Percentiles rank a stretch among this genome's conserved stretches.
Evolutionary conservation across 2,888 invertebrate genomes (phyloP).

Genomic region (Bhutanitis thaidina): DNA sequence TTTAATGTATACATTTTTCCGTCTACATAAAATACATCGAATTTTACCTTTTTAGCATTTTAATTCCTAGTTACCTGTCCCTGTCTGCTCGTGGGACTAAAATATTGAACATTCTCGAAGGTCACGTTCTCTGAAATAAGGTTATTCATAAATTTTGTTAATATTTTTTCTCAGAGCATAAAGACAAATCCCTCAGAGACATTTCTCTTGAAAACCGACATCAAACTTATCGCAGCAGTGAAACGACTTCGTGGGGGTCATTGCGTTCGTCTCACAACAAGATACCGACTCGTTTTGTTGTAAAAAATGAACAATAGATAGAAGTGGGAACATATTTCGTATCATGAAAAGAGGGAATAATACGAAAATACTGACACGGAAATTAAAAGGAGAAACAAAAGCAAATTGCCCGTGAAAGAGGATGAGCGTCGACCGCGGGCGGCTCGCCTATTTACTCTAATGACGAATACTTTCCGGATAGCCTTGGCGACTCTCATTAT

Average conservation of each 20-base stretch:
- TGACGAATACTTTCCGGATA: conserved; percentile 43
- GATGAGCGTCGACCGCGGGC: conserved; percentile 41
- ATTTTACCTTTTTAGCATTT: neutral
- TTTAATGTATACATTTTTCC: no score
- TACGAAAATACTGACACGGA: conserved; percentile 56
- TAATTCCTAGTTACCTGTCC: conserved; percentile 11
- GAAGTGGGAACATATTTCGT: conserved; percentile 46
- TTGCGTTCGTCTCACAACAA: conserved; percentile 21
- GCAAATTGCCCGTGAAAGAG: conserved; percentile 60
- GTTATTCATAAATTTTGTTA: conserved; percentile 20
- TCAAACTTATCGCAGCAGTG: conserved; percentile 28
- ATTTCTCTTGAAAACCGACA: conserved; percentile 21
- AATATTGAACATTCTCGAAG: conserved; percentile 9
- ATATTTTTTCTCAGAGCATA: conserved; percentile 22
- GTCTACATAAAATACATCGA: neutral
- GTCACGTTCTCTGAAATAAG: conserved; percentile 13
- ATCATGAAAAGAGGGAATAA: conserved; percentile 45
- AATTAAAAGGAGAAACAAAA: conserved; percentile 68
- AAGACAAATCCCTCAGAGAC: conserved; percentile 24
- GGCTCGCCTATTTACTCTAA: conserved; percentile 48
- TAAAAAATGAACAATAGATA: conserved; percentile 36
- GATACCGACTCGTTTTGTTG: conserved; percentile 22
- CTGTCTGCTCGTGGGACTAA: conserved; percentile 6
- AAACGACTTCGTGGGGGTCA: conserved; percentile 21
- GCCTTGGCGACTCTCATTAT: conserved; percentile 17